phyloP scores from a whole-genome alignment of 2,797 vertebrate genomes.

The Sebastes minor region DNA sequence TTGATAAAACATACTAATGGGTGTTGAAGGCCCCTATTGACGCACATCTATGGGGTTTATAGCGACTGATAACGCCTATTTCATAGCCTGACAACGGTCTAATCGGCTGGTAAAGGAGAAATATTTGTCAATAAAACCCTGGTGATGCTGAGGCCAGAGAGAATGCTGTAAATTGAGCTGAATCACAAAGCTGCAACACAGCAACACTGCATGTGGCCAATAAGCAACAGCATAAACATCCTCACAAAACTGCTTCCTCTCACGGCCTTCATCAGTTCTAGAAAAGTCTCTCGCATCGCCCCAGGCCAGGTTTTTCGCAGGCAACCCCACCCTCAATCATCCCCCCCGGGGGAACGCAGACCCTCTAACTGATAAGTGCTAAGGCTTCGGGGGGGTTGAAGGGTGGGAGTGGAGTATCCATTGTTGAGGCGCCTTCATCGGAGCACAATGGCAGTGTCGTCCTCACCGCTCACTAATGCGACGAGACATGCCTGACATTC shows the following conservation, averaged over 20 bases:
- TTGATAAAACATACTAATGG: no score
- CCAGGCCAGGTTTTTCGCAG: constrained; percentile 81
- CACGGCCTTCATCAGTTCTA: neutral
- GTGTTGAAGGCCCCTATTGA: no score
- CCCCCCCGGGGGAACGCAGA: constrained; percentile 74
- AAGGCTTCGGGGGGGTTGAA: constrained; percentile 72
- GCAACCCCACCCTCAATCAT: constrained; percentile 73
- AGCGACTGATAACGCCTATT: no score
- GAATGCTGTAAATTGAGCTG: neutral
- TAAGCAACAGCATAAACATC: neutral
- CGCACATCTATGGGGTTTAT: no score
- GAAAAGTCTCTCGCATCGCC: constrained; percentile 35
- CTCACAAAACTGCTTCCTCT: constrained; percentile 3
- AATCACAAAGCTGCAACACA: neutral
- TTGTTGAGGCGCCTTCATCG: constrained; percentile 86
- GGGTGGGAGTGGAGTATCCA: constrained; percentile 76
- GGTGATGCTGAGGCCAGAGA: neutral
- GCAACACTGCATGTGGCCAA: neutral
- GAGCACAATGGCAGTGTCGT: constrained; percentile 80
- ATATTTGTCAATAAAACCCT: neutral
- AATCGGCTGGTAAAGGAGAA: neutral
- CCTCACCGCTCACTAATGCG: constrained; percentile 85
- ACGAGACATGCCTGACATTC: constrained; percentile 92
- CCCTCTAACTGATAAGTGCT: constrained; percentile 89
- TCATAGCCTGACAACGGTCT: no score